These are phyloP conservation scores for Drosophila tripunctata DNA, from an alignment of 2,888 invertebrate species.

Conservation along the genomic window DNA sequence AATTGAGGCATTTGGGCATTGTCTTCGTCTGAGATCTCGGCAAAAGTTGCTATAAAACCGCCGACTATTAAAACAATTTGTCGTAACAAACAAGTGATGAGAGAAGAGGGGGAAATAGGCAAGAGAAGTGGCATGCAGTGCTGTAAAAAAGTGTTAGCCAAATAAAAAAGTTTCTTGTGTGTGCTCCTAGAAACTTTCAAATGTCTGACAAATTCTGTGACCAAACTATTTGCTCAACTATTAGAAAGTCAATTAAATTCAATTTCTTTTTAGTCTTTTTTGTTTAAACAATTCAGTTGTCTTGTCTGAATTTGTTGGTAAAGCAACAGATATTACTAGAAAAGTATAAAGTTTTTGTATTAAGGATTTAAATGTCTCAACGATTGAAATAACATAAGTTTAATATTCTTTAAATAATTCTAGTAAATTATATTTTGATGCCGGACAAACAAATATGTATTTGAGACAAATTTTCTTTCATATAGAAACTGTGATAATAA, in stretches of 20 bases:
- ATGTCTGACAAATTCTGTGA: constrained; percentile 51
- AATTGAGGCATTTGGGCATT: constrained; percentile 46
- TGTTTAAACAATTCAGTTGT: too few relatives aligned
- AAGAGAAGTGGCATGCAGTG: neutral
- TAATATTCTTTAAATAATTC: too few relatives aligned
- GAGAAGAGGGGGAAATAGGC: too few relatives aligned
- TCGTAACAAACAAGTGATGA: constrained; percentile 62
- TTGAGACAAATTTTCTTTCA: too few relatives aligned
- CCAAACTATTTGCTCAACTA: constrained; percentile 69
- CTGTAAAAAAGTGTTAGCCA: constrained; percentile 12
- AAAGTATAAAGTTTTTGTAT: too few relatives aligned
- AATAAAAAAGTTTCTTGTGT: constrained; percentile 57
- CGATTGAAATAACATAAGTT: too few relatives aligned
- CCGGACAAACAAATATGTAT: too few relatives aligned
- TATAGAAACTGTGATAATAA: too few relatives aligned
- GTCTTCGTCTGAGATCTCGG: constrained; percentile 37
- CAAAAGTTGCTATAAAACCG: constrained; percentile 62
- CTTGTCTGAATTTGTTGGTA: too few relatives aligned
- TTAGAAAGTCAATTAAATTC: constrained; percentile 73
- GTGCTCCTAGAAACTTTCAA: constrained; percentile 43
- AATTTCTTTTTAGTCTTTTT: neutral
- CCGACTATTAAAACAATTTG: constrained; percentile 76
- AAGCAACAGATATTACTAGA: too few relatives aligned
- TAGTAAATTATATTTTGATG: too few relatives aligned
- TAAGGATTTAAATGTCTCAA: too few relatives aligned